Base-by-base conservation (phyloP, 2,113 vertebrate species). In the Mellivora capensis region DNA sequence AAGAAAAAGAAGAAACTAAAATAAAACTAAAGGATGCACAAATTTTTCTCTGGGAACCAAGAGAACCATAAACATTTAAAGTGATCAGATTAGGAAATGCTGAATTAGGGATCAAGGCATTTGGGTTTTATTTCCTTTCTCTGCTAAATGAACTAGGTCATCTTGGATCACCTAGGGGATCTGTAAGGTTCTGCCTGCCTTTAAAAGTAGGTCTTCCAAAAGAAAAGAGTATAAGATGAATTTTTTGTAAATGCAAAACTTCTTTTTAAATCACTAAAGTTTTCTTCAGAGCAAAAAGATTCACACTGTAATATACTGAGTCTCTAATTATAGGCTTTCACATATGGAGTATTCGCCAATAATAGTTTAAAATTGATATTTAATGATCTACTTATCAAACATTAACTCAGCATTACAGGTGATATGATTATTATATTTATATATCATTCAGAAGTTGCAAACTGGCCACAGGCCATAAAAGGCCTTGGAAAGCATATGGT, bases 221-320 rank as follows among this genome's bases (percentile, higher is more conserved):
- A 76, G 18, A 79, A 61, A 62, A 17, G 31, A 10, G 9, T 34
- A 4, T 52, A 10, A 47, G 64, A 25, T 29, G 10, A 69, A 74
- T 90, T 83, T 95, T 95, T 52, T 20, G 13, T 61, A 61, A 47
- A 83, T 14, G 37, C 52, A 25, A 72, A 47, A 4, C 9, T 34
- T 37, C 67, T 44, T 72, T 20, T 21, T 54, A 72, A 77, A 67
- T 15, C 29, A 14, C 31, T 10, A 54, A 67, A 80, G 20, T 64
- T 59, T 97, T 72, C 64, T 64, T 83, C n/a, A 61, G 54, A 87
- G 72, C 67, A 89, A 59, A 89, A 59, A 95, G 82, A 61, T 57
- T 82, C 54, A 61, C 6, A 52, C 23, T 20, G 25, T 62, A 57
- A 72, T 37, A 71, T 10, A 18, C 6, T 3, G 31, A n/a, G 6